phyloP scores from a whole-genome alignment of 64 coral and sea anemone species.

The Stichodactyla helianthus region DNA sequence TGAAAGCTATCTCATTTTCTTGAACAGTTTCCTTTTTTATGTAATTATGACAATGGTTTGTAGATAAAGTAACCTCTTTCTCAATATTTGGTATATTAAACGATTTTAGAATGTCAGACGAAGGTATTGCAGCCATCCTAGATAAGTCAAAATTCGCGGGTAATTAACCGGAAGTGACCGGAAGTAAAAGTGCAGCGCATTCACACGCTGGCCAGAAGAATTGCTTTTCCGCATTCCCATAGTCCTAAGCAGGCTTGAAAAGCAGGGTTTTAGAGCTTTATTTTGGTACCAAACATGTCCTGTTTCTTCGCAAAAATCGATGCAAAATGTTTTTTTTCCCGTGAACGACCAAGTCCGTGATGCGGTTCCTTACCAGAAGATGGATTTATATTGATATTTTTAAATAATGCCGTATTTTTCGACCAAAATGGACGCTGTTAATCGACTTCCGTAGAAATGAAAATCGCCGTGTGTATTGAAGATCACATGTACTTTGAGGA shows the following conservation, averaged over 20 bases:
- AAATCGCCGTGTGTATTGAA: background rate
- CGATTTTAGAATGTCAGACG: background rate
- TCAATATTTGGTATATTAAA: background rate
- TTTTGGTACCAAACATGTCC: background rate
- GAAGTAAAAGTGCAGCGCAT: slow-evolving; percentile 1
- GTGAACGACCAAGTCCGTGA: background rate
- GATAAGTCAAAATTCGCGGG: background rate
- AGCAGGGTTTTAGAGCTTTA: background rate
- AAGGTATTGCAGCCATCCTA: background rate
- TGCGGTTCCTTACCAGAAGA: background rate
- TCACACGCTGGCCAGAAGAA: background rate
- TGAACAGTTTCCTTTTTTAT: background rate
- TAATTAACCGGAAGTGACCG: background rate
- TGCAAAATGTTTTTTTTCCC: background rate
- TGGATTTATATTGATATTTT: too few species aligned
- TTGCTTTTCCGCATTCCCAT: background rate
- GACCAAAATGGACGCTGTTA: background rate
- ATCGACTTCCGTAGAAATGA: background rate
- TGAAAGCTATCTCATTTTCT: background rate
- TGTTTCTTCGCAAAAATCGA: background rate
- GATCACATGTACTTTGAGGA: background rate
- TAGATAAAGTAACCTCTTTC: background rate
- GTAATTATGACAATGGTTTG: background rate
- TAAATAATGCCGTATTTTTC: too few species aligned
- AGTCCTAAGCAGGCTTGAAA: background rate